phyloP scores from a whole-genome alignment of 2,113 vertebrate species.

The Sebastes schlegelii region DNA sequence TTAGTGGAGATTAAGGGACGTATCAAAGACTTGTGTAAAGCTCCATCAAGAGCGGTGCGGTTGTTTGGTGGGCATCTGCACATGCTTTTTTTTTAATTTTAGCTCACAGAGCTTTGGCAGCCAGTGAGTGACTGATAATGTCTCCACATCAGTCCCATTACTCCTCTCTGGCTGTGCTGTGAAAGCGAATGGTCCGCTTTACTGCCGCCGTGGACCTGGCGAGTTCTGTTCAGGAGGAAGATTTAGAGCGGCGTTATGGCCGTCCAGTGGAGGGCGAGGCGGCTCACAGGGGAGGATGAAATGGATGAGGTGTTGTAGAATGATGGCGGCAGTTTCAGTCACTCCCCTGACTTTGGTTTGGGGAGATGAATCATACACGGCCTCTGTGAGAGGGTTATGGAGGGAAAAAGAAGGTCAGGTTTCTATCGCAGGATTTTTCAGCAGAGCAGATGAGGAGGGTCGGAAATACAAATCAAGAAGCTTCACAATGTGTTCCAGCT shows the following conservation, averaged over 20 bases:
- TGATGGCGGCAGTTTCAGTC: constrained; percentile 63
- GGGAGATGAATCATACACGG: constrained; percentile 64
- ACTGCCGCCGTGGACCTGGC: constrained; percentile 53
- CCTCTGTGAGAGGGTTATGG: constrained; percentile 44
- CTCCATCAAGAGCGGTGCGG: constrained; percentile 65
- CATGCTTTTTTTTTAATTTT: constrained; percentile 27
- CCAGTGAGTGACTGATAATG: constrained; percentile 70
- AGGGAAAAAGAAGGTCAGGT: constrained; percentile 50
- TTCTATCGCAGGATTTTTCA: constrained; percentile 63
- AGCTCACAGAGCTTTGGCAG: constrained; percentile 67
- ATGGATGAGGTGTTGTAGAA: constrained; percentile 67
- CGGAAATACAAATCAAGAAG: constrained; percentile 71
- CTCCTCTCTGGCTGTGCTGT: constrained; percentile 64
- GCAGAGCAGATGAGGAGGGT: constrained; percentile 66
- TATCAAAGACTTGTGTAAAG: constrained; percentile 76
- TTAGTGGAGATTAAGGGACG: constrained; percentile 80
- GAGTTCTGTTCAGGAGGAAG: constrained; percentile 66
- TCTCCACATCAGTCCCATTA: constrained; percentile 65
- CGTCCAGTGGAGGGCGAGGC: constrained; percentile 58
- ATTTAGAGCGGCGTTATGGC: constrained; percentile 71
- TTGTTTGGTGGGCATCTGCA: constrained; percentile 75
- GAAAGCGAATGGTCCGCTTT: constrained; percentile 77
- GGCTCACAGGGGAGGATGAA: constrained; percentile 71
- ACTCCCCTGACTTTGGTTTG: constrained; percentile 53
- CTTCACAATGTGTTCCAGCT: constrained; percentile 47